phyloP scores from a whole-genome alignment of 2,113 vertebrate species.

The Coracopsis vasa region DNA sequence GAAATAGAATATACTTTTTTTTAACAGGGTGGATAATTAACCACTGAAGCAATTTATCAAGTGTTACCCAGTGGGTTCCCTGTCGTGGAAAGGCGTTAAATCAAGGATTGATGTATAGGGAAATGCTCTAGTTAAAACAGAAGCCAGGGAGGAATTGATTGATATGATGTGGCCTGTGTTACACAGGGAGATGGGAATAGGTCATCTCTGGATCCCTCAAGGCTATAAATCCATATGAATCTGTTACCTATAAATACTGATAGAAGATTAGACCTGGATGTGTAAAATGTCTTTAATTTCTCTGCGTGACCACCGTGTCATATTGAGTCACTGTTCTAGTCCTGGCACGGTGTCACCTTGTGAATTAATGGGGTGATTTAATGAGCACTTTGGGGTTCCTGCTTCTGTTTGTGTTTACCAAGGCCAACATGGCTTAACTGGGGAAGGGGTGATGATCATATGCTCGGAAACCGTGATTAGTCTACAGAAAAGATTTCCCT shows the following conservation, averaged over 20 bases:
- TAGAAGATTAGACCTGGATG: not conserved
- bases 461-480: not conserved
- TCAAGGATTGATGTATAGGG: slow-evolving; percentile 4
- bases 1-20: not conserved
- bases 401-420: not conserved
- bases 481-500: not conserved
- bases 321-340: not conserved
- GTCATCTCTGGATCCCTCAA: not conserved
- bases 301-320: rapidly evolving
- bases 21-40: slow-evolving; percentile 25
- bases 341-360: not conserved
- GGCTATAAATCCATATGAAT: slow-evolving; percentile 19
- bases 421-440: not conserved
- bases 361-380: not conserved
- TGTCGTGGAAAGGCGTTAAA: not conserved
- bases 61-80: not conserved
- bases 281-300: not conserved
- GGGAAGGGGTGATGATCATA: not conserved
- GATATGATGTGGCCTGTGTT: not conserved
- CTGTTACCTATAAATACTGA: not conserved
- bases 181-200: not conserved
- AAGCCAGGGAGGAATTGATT: slow-evolving; percentile 20
- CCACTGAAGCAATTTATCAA: slow-evolving; percentile 28
- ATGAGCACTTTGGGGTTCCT: not conserved
- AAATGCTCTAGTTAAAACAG: not conserved